A percentile compares a stretch with the other conserved stretches of the same genome.
phyloP scores from a whole-genome alignment of 2,888 invertebrate genomes.

The Phasia obesa region DNA sequence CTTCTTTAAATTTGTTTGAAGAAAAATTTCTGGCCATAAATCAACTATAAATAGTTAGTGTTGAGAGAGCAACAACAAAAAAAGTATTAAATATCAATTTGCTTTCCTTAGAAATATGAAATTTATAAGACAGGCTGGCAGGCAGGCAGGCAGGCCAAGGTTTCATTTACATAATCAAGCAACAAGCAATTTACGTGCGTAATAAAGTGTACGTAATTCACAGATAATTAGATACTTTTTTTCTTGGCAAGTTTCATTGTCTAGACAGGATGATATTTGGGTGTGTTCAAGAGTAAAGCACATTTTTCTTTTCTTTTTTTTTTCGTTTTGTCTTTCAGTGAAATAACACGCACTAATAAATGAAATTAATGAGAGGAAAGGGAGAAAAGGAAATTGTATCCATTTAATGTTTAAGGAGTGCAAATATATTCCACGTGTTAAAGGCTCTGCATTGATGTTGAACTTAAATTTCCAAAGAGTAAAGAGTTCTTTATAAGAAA shows the following conservation, averaged over 20 bases:
- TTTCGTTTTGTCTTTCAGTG: not conserved
- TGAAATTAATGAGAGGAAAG: not conserved
- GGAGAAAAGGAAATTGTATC: not conserved
- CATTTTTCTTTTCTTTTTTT: not conserved
- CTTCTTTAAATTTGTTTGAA: not conserved
- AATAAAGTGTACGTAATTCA: slow-evolving; percentile 51
- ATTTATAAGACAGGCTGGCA: not conserved
- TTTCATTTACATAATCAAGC: slow-evolving; percentile 26
- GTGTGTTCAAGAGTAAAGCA: slow-evolving; percentile 12
- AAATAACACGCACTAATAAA: not conserved
- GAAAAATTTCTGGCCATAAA: not conserved
- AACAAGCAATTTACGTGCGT: slow-evolving; percentile 54
- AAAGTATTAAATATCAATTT: slow-evolving; percentile 57
- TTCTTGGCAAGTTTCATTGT: slow-evolving; percentile 41
- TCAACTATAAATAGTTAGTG: not conserved
- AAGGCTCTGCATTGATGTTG: no score
- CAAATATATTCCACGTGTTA: no score
- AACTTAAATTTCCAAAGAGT: no score
- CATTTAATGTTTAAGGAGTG: no score
- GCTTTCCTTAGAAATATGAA: slow-evolving; percentile 58
- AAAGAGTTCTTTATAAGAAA: no score
- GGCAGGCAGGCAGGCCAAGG: not conserved
- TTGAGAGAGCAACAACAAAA: not conserved
- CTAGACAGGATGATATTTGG: slow-evolving; percentile 60
- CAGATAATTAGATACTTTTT: slow-evolving; percentile 67